phyloP scores from a whole-genome alignment of 2,797 vertebrate species.

The Chrysocyon brachyurus region DNA sequence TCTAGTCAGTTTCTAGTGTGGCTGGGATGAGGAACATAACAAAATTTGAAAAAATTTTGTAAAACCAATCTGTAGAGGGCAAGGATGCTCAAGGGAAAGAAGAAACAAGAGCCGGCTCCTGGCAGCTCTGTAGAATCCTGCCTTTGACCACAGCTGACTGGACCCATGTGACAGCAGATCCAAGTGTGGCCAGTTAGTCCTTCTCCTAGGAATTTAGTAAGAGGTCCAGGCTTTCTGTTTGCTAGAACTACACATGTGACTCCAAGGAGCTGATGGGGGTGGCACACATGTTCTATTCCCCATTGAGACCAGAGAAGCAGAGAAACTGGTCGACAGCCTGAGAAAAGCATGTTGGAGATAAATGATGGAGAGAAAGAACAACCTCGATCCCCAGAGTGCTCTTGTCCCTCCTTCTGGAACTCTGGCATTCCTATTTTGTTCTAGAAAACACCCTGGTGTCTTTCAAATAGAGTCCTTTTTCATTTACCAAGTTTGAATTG shows the following conservation, averaged over 20 bases:
- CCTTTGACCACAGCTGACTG: not conserved
- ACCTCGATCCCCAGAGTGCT: not conserved
- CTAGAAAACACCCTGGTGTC: not conserved
- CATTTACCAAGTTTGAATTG: not conserved
- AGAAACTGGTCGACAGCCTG: not conserved
- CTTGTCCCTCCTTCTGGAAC: not conserved
- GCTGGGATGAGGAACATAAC: not conserved
- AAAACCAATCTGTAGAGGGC: not conserved
- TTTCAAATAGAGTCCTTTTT: not conserved
- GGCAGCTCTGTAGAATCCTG: not conserved
- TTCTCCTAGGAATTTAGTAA: not conserved
- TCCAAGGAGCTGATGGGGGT: not conserved
- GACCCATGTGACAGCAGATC: rapidly evolving
- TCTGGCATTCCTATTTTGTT: not conserved
- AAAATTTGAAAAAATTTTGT: not conserved
- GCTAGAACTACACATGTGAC: not conserved
- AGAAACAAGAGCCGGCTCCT: not conserved
- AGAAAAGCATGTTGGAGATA: not conserved
- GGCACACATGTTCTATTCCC: not conserved
- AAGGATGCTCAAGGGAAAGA: not conserved
- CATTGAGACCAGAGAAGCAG: not conserved
- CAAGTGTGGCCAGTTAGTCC: not conserved
- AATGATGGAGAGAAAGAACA: not conserved
- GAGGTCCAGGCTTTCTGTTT: not conserved
- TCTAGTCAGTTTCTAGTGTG: not conserved